Evolutionary conservation across 2,888 invertebrate species (phyloP).

Genomic region (Netelia virgata): DNA sequence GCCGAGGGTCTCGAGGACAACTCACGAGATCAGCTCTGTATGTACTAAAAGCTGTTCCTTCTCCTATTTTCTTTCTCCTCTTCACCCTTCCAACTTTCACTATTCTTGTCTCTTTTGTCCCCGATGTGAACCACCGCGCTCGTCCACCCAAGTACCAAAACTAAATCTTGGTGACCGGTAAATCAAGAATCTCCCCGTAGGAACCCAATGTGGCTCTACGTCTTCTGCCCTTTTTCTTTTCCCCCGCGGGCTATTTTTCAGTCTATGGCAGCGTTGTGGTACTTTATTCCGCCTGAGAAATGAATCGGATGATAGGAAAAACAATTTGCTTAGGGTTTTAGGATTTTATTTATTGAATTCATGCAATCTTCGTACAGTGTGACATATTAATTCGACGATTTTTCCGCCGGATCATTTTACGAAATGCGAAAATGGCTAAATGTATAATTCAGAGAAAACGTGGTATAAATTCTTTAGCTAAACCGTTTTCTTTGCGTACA

Average conservation of each 20-base stretch:
- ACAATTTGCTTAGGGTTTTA: background rate
- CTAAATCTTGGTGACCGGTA: slow-evolving; percentile 39
- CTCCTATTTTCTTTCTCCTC: slow-evolving; percentile 13
- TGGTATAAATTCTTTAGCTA: background rate
- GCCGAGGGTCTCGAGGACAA: slow-evolving; percentile 53
- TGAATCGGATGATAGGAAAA: slow-evolving; percentile 11
- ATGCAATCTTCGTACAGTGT: too few species aligned
- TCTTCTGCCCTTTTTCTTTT: slow-evolving; percentile 21
- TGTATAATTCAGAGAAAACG: background rate
- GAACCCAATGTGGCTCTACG: slow-evolving; percentile 46
- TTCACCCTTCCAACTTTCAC: slow-evolving; percentile 31
- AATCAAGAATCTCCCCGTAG: slow-evolving; percentile 39
- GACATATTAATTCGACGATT: too few species aligned
- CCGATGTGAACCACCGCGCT: slow-evolving; percentile 49
- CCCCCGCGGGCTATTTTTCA: slow-evolving; percentile 36
- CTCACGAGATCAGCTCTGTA: slow-evolving; percentile 14
- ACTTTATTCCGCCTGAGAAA: slow-evolving; percentile 4
- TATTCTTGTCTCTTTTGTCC: slow-evolving; percentile 23
- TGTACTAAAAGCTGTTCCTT: slow-evolving; percentile 9
- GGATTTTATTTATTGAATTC: background rate
- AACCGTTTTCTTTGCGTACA: background rate
- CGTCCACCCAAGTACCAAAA: slow-evolving; percentile 48
- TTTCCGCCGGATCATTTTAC: too few species aligned
- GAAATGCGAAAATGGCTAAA: too few species aligned
- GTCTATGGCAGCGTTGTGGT: background rate